Evolutionary conservation across 30 jellyfish, hydroid and myxozoan genomes (phyloP), one percentile per base, ranked within the genome.

Genomic region (Cassiopea andromeda): DNA sequence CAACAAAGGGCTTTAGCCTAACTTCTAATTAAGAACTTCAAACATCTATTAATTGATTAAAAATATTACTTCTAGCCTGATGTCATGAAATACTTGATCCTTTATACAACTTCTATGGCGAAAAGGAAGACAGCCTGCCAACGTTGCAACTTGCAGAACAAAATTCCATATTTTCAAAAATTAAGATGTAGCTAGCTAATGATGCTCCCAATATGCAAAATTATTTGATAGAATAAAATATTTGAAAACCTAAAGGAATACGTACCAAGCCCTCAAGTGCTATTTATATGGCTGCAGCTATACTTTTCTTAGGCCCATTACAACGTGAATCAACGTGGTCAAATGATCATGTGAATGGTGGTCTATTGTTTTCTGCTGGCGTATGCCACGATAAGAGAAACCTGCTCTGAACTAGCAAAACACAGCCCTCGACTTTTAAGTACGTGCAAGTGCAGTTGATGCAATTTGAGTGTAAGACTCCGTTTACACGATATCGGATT

Each of bases 311-410:
- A 66, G 75, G 75, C 64, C 64, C 64, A 10, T 54, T 6, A 54
- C 64, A 54, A n/a, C n/a, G 64, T 0, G 57, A 14, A 69, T 71
- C 92, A 83, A 83, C 92, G 92, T 69, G 92, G 92, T 83, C 92
- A 71, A 83, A 68, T 60, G 92, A 73, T 83, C 92, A 69, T n/a
- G 12, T 16, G 81, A 38, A 66, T 0, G 92, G 92, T 83, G 92
- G 69, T 49, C 38, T 58, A 70, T 83, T 83, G 48, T 83, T 19
- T 15, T 1, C 10, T 44, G 45, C 60, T 44, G 13, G 64, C 18
- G 15, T 4, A 1, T 1, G 79, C 49, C 57, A 54, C 49, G 79
- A n/a, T 19, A 64, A 70, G 7, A 27, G 38, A 7, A 27, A 70
- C 79, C 79, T 12, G 79, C 50, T 70, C 79, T 70, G 2, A 19